A percentile compares a stretch with the other conserved stretches of the same genome.
These are phyloP conservation scores for Aphis craccivora DNA, from an alignment of 1,140 invertebrate genomes.

Conservation along the genomic window DNA sequence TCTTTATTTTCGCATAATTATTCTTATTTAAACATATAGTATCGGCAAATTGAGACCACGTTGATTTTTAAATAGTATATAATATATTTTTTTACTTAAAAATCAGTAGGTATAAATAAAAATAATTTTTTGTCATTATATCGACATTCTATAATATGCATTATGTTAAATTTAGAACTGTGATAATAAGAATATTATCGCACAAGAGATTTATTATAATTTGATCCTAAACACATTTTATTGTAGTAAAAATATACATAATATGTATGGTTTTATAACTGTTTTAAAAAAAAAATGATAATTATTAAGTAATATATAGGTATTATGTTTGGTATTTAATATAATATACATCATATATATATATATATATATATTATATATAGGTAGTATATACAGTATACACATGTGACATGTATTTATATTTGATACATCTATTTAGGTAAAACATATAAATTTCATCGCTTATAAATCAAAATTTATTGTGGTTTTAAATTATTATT, in stretches of 20 bases:
- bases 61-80: background rate
- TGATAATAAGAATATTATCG: background rate
- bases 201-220: too few species aligned
- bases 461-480: background rate
- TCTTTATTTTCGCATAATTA: background rate
- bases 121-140: background rate
- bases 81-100: background rate
- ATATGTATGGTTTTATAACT: background rate
- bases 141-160: background rate
- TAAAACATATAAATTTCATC: background rate
- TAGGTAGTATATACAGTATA: too few species aligned
- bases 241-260: background rate
- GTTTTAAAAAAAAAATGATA: background rate
- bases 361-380: too few species aligned
- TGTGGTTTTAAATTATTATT: background rate
- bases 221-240: too few species aligned
- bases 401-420: too few species aligned
- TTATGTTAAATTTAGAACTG: background rate
- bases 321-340: background rate
- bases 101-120: background rate
- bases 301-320: background rate
- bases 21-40: background rate
- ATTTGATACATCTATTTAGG: too few species aligned
- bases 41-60: background rate
- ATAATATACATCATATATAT: too few species aligned